Conservation (phyloP, 2,888 invertebrate genomes). For the Cephus pulcher region DNA sequence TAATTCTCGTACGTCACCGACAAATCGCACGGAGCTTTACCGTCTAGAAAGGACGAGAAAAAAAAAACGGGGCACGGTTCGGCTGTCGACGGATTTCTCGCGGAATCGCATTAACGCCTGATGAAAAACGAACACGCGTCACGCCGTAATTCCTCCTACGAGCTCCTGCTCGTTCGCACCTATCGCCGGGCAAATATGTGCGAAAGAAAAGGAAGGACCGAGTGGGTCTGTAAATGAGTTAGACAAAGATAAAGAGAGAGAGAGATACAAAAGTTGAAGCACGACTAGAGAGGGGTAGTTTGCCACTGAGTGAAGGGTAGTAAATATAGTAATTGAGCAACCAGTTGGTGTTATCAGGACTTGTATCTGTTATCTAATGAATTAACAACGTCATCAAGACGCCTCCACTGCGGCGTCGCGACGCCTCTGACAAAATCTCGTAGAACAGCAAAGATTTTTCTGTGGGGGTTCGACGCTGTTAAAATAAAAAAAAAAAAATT, state of each 20-base stretch:
- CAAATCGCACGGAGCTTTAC: not conserved
- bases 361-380: not conserved
- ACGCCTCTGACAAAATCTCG: not conserved
- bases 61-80: not conserved
- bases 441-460: not conserved
- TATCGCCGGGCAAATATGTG: not conserved
- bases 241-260: not conserved
- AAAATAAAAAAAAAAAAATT: not conserved
- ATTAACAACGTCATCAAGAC: not conserved
- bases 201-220: not conserved
- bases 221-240: not conserved
- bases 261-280: not conserved
- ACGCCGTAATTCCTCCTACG: not conserved
- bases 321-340: not conserved
- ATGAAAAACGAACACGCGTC: slow-evolving; percentile 15
- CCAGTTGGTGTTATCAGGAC: not conserved
- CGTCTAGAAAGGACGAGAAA: not conserved
- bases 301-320: not conserved
- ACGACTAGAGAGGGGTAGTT: not conserved
- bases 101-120: not conserved
- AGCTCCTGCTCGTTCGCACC: not conserved
- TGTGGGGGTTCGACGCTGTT: no score
- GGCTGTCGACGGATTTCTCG: not conserved
- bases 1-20: slow-evolving; percentile 6
- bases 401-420: not conserved